Evolutionary conservation across 2,113 vertebrate genomes (phyloP), one percentile per base, ranked within the genome.

Genomic region (Tychaedon coryphoeus): DNA sequence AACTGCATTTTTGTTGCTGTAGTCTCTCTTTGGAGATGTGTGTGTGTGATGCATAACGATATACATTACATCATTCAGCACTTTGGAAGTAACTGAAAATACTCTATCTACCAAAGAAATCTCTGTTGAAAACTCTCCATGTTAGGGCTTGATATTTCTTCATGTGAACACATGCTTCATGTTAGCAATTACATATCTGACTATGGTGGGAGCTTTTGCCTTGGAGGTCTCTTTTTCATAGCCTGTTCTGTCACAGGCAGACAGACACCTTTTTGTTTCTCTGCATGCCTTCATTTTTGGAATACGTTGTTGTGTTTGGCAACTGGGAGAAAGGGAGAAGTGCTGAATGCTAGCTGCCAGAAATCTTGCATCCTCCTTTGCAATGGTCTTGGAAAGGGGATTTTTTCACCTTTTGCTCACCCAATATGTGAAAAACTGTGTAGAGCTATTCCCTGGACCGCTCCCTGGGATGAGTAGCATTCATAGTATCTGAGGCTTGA

Each of bases 351-450:
- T 57, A 33, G 4, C 66, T 85, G 56, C 38, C 56, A 74, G 56
- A 62, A 70, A 40, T 48, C 47, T 18, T 42, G 43, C 57, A 33
- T 64, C 71, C 36, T 5, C 2, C 34, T 71, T 0, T 19, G 16
- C 0, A 3, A 3, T 67, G 47, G 38, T 43, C 26, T 85, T 47
- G 33, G 15, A 78, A 75, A 23, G 14, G 15, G 3, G 31, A 15
- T n/a, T 43, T 26, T 57, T 66, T 85, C 62, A 36, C 22, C 12
- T 69, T 78, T 60, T 69, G 8, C 34, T 81, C 28, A 33, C 11
- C 8, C 25, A 40, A 0, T 28, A 8, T 4, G 8, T 0, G 2
- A 36, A 77, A 45, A 77, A 45, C 26, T 61, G 22, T 4, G 1
- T 42, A 43, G 26, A 79, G 45, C 12, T 61, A 1, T 56, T 92